Base-by-base conservation (phyloP, 2,113 vertebrate species). In the Neogale vison region DNA sequence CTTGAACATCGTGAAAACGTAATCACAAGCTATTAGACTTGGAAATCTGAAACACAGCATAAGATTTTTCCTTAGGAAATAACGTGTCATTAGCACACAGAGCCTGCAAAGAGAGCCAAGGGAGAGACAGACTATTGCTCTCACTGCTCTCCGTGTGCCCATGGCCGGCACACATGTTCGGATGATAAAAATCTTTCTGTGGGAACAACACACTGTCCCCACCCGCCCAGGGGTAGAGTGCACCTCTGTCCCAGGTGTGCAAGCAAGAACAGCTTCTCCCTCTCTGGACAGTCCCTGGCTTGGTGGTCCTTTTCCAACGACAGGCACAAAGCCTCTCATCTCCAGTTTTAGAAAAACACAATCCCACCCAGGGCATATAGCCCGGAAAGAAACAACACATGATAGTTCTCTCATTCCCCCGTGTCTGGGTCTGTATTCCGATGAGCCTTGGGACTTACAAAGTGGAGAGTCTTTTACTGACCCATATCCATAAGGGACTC, bases 61-160 rank as follows among this genome's bases (percentile, higher is more conserved):
- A 63, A 50, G 69, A 88, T 34, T 23, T 7, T 42, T 20, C 15
- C 13, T 20, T 8, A 34, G 79, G 36, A 84, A 87, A 63, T 36
- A 4, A 13, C 36, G 23, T 36, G 7, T 67, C 26, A n/a, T 85
- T 13, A 23, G 34, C 36, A 50, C 39, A 26, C 1, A 5, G 29
- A 20, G 6, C 3, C 5, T 11, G 1, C 26, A 63, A 39, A 77
- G 24, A 36, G 50, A 47, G 50, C 4, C 17, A 55, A 26, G 59
- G 79, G 23, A 18, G 24, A 61, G 42, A 61, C 8, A 15, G 6
- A 45, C 10, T 4, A 13, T 7, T 63, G 3, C 45, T 69, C 11
- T 67, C 7, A 1, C 9, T 15, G 9, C 8, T 76, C 7, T 39
- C 11, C 0, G 0, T 14, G 61, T 36, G 17, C 57, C 24, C 23